phyloP scores from a whole-genome alignment of 2,888 invertebrate genomes.

The Teinopalpus imperialis region DNA sequence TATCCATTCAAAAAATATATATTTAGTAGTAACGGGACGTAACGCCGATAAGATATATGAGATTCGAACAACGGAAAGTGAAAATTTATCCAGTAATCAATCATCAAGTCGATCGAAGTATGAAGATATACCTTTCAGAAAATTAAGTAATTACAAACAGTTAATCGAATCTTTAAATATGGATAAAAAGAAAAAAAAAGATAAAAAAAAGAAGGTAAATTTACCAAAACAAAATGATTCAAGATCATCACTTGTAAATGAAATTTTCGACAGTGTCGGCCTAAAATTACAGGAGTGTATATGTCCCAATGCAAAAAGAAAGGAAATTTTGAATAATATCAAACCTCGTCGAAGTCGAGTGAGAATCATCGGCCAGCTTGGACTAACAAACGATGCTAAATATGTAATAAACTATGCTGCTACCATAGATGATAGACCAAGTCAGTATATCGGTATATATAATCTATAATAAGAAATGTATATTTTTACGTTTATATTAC shows the following conservation, averaged over 20 bases:
- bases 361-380: slow-evolving; percentile 57
- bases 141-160: slow-evolving; percentile 40
- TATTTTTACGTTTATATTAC: too few relatives aligned
- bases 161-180: slow-evolving; percentile 51
- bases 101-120: slow-evolving; percentile 34
- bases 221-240: slow-evolving; percentile 16
- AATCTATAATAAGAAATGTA: too few relatives aligned
- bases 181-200: slow-evolving; percentile 50
- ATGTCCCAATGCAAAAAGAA: slow-evolving; percentile 25
- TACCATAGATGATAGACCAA: slow-evolving; percentile 53
- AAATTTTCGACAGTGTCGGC: slow-evolving; percentile 21
- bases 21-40: slow-evolving; percentile 44
- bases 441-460: slow-evolving; percentile 37
- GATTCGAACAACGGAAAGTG: slow-evolving; percentile 55
- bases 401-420: slow-evolving; percentile 62
- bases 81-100: slow-evolving; percentile 38
- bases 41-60: slow-evolving; percentile 51
- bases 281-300: slow-evolving; percentile 28
- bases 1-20: slow-evolving; percentile 46
- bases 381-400: slow-evolving; percentile 52
- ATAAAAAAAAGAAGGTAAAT: slow-evolving; percentile 31
- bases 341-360: slow-evolving; percentile 43
- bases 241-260: slow-evolving; percentile 16
- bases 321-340: slow-evolving; percentile 20
- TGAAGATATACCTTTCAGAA: slow-evolving; percentile 40